phyloP scores from a whole-genome alignment of 2,113 vertebrate species.

The Myotis lucifugus region DNA sequence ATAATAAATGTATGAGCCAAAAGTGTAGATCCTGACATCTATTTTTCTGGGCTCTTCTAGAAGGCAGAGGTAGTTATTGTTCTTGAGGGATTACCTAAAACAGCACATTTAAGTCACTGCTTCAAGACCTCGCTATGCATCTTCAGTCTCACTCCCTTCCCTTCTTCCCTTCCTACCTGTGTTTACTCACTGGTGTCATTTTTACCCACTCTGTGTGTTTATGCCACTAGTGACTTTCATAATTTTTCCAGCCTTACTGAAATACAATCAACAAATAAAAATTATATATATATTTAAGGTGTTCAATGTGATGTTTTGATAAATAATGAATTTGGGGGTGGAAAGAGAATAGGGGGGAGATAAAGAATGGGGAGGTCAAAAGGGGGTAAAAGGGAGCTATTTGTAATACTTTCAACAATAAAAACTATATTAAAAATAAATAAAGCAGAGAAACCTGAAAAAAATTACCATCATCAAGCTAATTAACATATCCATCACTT shows the following conservation, averaged over 20 bases:
- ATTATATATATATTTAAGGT: not conserved
- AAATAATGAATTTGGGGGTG: not conserved
- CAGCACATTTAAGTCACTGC: not conserved
- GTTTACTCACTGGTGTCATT: not conserved
- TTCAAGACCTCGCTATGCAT: not conserved
- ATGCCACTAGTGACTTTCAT: not conserved
- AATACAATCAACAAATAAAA: not conserved
- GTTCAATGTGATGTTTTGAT: not conserved
- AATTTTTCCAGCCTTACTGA: not conserved
- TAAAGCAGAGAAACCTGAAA: no score
- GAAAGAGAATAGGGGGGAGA: no score
- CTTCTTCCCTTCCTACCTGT: not conserved
- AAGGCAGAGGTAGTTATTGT: not conserved
- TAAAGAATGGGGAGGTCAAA: no score
- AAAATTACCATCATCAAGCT: not conserved
- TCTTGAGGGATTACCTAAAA: not conserved
- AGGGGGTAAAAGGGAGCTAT: no score
- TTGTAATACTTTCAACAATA: no score
- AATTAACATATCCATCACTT: not conserved
- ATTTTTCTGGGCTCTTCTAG: not conserved
- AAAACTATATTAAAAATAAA: no score
- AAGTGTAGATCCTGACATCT: not conserved
- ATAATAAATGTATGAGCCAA: not conserved
- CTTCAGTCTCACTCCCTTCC: not conserved
- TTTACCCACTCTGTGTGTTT: not conserved